phyloP scores from a whole-genome alignment of 2,888 invertebrate species.

The Macrosoma leucophasiata region DNA sequence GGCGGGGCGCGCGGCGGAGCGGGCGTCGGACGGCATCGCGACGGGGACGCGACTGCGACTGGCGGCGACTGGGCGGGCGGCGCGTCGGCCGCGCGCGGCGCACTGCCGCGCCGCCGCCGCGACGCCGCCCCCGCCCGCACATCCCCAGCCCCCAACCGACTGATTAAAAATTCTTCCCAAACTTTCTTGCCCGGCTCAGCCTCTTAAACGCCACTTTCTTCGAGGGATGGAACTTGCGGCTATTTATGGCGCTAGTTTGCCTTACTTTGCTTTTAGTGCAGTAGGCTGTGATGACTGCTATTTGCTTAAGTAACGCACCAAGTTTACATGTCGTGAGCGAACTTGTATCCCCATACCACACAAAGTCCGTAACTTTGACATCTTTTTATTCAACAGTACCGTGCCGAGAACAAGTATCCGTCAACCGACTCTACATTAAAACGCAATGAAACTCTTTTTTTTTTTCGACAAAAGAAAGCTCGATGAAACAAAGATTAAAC shows the following conservation, averaged over 20 bases:
- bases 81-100: constrained; percentile 69
- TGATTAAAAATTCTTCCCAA: constrained; percentile 68
- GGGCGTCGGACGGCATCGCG: constrained; percentile 30
- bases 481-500: constrained; percentile 33
- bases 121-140: constrained; percentile 45
- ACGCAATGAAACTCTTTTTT: too few relatives aligned
- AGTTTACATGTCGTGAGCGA: too few relatives aligned
- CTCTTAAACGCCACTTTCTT: constrained; percentile 20
- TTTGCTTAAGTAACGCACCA: too few relatives aligned
- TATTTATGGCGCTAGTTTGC: constrained; percentile 13
- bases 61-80: constrained; percentile 44
- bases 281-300: too few relatives aligned
- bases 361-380: too few relatives aligned
- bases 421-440: too few relatives aligned
- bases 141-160: constrained; percentile 40
- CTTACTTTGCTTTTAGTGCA: constrained; percentile 18
- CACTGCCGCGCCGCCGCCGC: constrained; percentile 76
- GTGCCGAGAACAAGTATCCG: too few relatives aligned
- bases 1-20: constrained; percentile 33
- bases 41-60: constrained; percentile 35
- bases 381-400: too few relatives aligned
- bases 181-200: constrained; percentile 34
- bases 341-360: too few relatives aligned
- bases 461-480: too few relatives aligned
- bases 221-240: constrained; percentile 18